These are phyloP conservation scores for Sebastes iracundus DNA, from an alignment of 2,797 vertebrate genomes.

Conservation along the genomic window DNA sequence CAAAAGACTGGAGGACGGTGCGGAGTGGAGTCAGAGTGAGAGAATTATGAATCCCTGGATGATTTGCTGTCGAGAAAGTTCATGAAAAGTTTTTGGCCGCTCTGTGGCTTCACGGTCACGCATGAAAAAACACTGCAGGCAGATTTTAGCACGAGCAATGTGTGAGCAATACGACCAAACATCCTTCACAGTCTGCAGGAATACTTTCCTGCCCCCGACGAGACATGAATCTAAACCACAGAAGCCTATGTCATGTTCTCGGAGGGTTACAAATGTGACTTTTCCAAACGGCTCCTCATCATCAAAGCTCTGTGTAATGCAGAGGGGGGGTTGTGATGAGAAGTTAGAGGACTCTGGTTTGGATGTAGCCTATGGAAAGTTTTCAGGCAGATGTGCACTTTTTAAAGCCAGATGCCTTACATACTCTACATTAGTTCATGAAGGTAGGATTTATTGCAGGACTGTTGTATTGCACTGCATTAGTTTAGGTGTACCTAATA, in stretches of 20 bases:
- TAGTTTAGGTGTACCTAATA: background rate
- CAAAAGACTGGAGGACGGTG: background rate
- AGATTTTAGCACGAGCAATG: constrained; percentile 1
- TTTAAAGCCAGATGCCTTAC: constrained; percentile 23
- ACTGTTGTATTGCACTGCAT: background rate
- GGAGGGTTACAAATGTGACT: constrained; percentile 34
- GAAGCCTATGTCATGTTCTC: constrained; percentile 37
- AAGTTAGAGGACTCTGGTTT: constrained; percentile 15
- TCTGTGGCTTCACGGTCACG: background rate
- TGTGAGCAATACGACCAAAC: constrained; percentile 22
- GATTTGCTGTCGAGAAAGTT: constrained; percentile 28
- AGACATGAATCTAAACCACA: constrained; percentile 47
- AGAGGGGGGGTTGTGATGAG: background rate
- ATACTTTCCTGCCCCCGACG: constrained; percentile 2
- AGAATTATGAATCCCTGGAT: constrained; percentile 27
- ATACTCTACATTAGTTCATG: background rate
- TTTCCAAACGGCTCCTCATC: constrained; percentile 37
- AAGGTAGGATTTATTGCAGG: background rate
- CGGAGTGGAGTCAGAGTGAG: constrained; percentile 9
- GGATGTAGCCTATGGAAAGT: constrained; percentile 14
- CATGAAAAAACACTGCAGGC: constrained; percentile 4
- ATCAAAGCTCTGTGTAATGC: constrained; percentile 27
- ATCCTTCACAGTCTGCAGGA: constrained; percentile 1
- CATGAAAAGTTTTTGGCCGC: constrained; percentile 40
- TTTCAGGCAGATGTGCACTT: constrained; percentile 34